Conservation (phyloP, 2,797 vertebrate genomes). For the Antennarius maculatus region DNA sequence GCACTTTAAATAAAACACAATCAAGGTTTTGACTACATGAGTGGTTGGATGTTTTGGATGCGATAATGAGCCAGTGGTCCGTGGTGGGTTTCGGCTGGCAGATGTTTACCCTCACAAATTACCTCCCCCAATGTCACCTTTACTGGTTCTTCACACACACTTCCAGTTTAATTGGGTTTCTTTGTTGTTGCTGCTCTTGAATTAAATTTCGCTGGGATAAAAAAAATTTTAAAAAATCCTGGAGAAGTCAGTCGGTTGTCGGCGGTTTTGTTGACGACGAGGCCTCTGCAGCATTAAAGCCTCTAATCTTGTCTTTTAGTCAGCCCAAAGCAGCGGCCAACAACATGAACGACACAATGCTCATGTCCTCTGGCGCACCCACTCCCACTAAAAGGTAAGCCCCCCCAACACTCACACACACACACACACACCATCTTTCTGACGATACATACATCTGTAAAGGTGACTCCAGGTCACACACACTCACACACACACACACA, state of each 20-base stretch:
- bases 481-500: slow-evolving; percentile 9
- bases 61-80: slow-evolving; percentile 56
- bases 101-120: slow-evolving; percentile 75
- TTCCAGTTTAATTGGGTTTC: slow-evolving; percentile 73
- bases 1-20: slow-evolving; percentile 50
- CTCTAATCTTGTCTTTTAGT: slow-evolving; percentile 83
- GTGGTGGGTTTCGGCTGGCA: slow-evolving; percentile 36
- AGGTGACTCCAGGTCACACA: slow-evolving; percentile 16
- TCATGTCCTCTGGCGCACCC: slow-evolving; percentile 89
- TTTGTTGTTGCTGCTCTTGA: slow-evolving; percentile 59
- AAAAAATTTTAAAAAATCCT: slow-evolving; percentile 47
- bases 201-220: slow-evolving; percentile 65
- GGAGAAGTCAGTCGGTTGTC: slow-evolving; percentile 31
- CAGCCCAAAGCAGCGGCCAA: slow-evolving; percentile 80
- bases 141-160: slow-evolving; percentile 43
- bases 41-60: too few relatives aligned
- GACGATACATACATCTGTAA: not conserved
- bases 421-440: not conserved
- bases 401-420: not conserved
- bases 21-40: not conserved
- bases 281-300: slow-evolving; percentile 69
- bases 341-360: slow-evolving; percentile 92
- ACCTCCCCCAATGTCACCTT: slow-evolving; percentile 78
- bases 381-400: slow-evolving; percentile 93
- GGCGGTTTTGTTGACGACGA: slow-evolving; percentile 40